Base-by-base conservation (phyloP, 2,888 invertebrate genomes). In the Arge pagana region DNA sequence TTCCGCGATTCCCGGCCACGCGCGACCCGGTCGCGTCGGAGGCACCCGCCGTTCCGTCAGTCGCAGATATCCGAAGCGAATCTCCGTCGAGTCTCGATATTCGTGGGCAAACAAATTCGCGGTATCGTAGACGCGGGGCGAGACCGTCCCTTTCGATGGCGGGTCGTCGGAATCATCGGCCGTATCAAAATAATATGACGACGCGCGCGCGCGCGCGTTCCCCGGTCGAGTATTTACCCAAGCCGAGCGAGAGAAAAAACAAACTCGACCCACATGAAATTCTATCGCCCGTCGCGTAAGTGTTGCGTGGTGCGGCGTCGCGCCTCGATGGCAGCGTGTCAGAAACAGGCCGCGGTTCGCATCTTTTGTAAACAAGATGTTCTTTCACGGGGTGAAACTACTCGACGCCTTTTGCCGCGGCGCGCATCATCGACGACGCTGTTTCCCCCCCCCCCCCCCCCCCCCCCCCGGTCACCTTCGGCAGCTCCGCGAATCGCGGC, bases 291-390 rank as follows among this genome's bases (percentile, higher is more conserved):
- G 15, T 43, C 19, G 31, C 23, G 24, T 19, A 31, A 36, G 8
- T 16, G 43, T 50, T 36, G n/a, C n/a, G 64, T 63, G 60, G 62
- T 49, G 50, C 37, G 53, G 52, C 36, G 49, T 42, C 35, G 39
- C 26, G 54, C 53, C 28, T 45, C 42, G 36, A 35, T 42, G 35
- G 48, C 52, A 53, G 63, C 51, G 65, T 68, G 72, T 71, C 72
- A 72, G 61, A 52, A 65, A 52, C 72, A 72, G 70, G 61, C 65
- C 61, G 61, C 53, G 57, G 68, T 69, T 71, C 68, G 67, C 68
- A 70, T 67, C 68, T 66, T 72, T 65, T 64, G 72, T 67, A 72
- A 72, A 72, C 63, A 72, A 55, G 33, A 35, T 45, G 45, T 23
- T 45, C 31, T 35, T 45, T 45, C 33, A 23, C 31, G 45, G 33